phyloP scores from a whole-genome alignment of 2,888 invertebrate genomes.

The Lithosia quadra region DNA sequence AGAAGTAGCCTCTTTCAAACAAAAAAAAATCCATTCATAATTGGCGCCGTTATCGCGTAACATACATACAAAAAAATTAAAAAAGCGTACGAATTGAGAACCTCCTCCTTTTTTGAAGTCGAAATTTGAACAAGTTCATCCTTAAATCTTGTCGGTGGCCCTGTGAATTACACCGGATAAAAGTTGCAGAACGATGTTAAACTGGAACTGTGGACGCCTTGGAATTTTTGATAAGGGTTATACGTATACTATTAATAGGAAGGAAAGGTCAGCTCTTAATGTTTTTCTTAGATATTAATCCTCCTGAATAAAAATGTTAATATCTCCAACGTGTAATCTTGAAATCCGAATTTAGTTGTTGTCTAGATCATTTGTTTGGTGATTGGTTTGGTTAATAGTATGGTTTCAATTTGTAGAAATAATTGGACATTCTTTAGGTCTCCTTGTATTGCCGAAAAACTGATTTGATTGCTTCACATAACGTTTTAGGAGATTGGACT shows the following conservation, averaged over 20 bases:
- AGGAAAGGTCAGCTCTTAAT: background rate
- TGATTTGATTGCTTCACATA: constrained; percentile 1
- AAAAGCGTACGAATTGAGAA: too few relatives aligned
- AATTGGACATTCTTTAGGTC: constrained; percentile 7
- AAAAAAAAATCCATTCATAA: too few relatives aligned
- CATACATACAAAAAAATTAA: too few relatives aligned
- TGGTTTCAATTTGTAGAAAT: background rate
- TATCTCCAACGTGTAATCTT: background rate
- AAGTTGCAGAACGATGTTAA: constrained; percentile 35
- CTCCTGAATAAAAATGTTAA: constrained; percentile 4
- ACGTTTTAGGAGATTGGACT: background rate
- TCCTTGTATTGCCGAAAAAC: background rate
- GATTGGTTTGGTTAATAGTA: background rate
- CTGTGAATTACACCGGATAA: constrained; percentile 27
- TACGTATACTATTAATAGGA: constrained; percentile 13
- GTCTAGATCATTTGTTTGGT: background rate
- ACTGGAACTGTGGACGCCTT: constrained; percentile 30
- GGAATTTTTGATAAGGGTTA: constrained; percentile 41
- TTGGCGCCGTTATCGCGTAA: too few relatives aligned
- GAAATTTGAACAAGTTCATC: constrained; percentile 7
- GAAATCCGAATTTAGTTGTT: background rate
- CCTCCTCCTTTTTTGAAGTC: too few relatives aligned
- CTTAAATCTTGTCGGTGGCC: constrained; percentile 29
- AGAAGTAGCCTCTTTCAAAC: too few relatives aligned
- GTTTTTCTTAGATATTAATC: constrained; percentile 7